phyloP scores from a whole-genome alignment of 2,797 vertebrate species.

The Phoxinus dragarum region DNA sequence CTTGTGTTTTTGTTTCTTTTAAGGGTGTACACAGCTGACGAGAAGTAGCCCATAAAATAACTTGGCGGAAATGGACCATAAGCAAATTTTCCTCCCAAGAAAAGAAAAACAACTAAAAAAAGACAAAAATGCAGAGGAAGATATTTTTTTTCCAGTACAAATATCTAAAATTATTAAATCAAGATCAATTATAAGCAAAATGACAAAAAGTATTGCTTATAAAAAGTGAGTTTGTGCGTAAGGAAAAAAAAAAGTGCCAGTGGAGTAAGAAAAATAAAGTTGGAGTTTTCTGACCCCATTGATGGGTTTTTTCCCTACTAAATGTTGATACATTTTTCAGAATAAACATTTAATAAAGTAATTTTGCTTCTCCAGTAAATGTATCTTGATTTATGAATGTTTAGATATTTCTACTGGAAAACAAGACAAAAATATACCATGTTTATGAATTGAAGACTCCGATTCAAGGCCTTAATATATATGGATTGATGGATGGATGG shows the following conservation, averaged over 20 bases:
- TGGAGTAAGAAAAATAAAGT: too few species aligned
- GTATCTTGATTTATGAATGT: neutral
- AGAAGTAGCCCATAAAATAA: neutral
- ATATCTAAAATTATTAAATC: neutral
- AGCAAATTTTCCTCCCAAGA: neutral
- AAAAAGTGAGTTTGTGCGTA: neutral
- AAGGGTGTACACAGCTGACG: neutral
- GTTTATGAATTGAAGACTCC: neutral
- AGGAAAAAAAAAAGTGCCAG: too few species aligned
- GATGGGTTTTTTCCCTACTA: neutral
- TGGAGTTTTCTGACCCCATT: neutral
- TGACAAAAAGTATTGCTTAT: neutral
- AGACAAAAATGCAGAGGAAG: slow-evolving; percentile 1
- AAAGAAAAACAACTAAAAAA: slow-evolving; percentile 1
- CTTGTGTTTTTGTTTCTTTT: too few species aligned
- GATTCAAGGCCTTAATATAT: neutral
- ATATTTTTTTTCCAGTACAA: neutral
- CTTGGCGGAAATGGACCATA: slow-evolving; percentile 15
- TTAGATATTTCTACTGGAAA: neutral
- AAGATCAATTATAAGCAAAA: neutral
- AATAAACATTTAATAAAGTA: neutral
- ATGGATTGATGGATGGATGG: too few species aligned
- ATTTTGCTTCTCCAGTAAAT: neutral
- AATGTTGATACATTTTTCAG: neutral
- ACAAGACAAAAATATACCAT: neutral